phyloP scores from a whole-genome alignment of 2,113 vertebrate species.

The Thamnaconus septentrionalis region DNA sequence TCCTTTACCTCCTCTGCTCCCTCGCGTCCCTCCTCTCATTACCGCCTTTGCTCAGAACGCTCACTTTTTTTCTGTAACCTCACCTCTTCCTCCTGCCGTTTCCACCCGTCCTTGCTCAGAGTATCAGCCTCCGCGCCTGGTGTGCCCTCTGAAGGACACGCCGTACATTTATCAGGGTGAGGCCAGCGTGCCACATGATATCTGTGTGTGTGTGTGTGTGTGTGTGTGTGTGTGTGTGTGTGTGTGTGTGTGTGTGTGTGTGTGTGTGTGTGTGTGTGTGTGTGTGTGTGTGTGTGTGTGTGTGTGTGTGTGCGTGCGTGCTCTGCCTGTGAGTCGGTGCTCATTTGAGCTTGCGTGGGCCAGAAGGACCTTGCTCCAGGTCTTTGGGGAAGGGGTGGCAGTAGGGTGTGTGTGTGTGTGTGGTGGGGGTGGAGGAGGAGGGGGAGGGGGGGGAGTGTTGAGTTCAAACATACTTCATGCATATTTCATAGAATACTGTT shows the following conservation, averaged over 20 bases:
- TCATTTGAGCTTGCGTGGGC: slow-evolving; percentile 13
- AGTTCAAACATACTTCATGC: slow-evolving; percentile 59
- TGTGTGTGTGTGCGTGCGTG: too few species aligned
- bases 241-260: neutral
- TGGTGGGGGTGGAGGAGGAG: neutral
- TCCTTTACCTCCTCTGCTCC: slow-evolving; percentile 5
- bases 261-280: too few species aligned
- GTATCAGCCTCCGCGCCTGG: slow-evolving; percentile 34
- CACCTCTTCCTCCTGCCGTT: neutral
- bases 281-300: too few species aligned
- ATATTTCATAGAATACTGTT: slow-evolving; percentile 59
- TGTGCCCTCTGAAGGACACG: slow-evolving; percentile 54
- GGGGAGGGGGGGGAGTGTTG: neutral
- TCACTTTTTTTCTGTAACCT: slow-evolving; percentile 1
- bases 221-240: slow-evolving; percentile 15
- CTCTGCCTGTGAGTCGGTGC: neutral
- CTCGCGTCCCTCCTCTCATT: slow-evolving; percentile 8
- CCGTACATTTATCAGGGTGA: slow-evolving; percentile 48
- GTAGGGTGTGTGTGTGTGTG: neutral
- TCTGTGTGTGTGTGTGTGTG: slow-evolving; percentile 24
- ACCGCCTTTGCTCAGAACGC: slow-evolving; percentile 8
- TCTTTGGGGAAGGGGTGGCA: slow-evolving; percentile 23
- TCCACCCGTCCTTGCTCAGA: slow-evolving; percentile 32
- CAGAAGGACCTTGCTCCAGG: slow-evolving; percentile 50
- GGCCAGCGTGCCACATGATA: slow-evolving; percentile 39